Conservation (phyloP, 2,888 invertebrate genomes). For the Drosophila meridionalis region DNA sequence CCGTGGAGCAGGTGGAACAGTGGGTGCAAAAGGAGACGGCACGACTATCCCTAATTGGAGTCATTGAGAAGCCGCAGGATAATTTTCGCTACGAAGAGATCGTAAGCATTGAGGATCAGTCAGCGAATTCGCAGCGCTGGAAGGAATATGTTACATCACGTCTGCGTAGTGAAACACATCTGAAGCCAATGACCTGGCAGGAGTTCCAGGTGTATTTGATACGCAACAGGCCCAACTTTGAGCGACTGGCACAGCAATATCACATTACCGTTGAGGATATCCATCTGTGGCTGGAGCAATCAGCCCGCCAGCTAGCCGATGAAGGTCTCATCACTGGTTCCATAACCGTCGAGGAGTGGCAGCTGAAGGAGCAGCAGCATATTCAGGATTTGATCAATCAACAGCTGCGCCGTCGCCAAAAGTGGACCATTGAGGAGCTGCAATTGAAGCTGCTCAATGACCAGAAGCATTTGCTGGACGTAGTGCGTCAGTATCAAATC, state of each 20-base stretch:
- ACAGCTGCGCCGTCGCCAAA: conserved; percentile 64
- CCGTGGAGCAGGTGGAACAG: conserved; percentile 81
- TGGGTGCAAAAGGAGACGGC: conserved; percentile 82
- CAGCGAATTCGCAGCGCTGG: conserved; percentile 63
- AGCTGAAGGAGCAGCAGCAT: conserved; percentile 70
- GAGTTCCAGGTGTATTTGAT: conserved; percentile 77
- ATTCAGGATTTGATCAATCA: conserved; percentile 77
- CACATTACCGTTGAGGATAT: conserved; percentile 78
- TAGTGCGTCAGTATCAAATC: conserved; percentile 73
- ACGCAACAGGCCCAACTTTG: conserved; percentile 66
- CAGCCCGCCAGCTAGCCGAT: conserved; percentile 60
- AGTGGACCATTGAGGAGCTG: conserved; percentile 82
- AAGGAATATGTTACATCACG: conserved; percentile 69
- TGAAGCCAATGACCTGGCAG: conserved; percentile 72
- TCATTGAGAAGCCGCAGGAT: conserved; percentile 67
- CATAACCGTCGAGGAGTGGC: conserved; percentile 71
- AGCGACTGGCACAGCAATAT: conserved; percentile 75
- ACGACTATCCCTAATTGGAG: conserved; percentile 72
- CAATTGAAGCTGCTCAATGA: conserved; percentile 74
- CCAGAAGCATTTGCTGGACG: conserved; percentile 64
- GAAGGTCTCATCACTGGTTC: conserved; percentile 69
- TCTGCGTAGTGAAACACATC: conserved; percentile 64
- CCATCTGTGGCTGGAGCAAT: conserved; percentile 72
- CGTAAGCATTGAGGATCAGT: conserved; percentile 46
- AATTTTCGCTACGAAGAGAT: conserved; percentile 56